phyloP scores from a whole-genome alignment of 2,113 vertebrate species.

The Illadopsis cleaveri region DNA sequence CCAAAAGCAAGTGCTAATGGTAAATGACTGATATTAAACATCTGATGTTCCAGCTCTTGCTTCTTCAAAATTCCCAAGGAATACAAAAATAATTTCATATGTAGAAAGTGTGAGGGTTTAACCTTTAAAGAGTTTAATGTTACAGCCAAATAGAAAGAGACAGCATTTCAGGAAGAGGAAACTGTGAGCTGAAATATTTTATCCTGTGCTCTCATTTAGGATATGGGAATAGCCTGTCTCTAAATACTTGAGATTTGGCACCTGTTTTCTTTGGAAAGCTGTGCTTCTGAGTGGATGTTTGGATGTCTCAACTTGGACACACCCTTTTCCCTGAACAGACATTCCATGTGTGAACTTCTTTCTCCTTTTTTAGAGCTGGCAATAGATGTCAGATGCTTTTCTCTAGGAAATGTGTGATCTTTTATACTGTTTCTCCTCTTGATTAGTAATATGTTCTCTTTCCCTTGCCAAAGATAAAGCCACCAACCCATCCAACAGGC shows the following conservation, averaged over 20 bases:
- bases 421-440: background rate
- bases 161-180: background rate
- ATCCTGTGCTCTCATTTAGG: background rate
- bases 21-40: background rate
- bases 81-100: background rate
- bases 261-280: background rate
- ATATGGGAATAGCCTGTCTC: background rate
- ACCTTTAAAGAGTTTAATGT: background rate
- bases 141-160: background rate
- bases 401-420: background rate
- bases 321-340: background rate
- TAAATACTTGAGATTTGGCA: background rate
- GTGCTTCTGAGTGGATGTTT: background rate
- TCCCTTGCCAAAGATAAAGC: constrained; percentile 85
- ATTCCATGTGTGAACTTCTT: background rate
- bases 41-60: background rate
- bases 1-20: background rate
- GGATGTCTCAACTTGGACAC: background rate
- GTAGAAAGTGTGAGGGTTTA: background rate
- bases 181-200: background rate
- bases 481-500: constrained; percentile 91
- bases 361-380: background rate
- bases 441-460: background rate
- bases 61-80: background rate
- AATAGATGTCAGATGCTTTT: background rate